Conservation (phyloP, 2,888 invertebrate genomes). For the Teinopalpus imperialis region DNA sequence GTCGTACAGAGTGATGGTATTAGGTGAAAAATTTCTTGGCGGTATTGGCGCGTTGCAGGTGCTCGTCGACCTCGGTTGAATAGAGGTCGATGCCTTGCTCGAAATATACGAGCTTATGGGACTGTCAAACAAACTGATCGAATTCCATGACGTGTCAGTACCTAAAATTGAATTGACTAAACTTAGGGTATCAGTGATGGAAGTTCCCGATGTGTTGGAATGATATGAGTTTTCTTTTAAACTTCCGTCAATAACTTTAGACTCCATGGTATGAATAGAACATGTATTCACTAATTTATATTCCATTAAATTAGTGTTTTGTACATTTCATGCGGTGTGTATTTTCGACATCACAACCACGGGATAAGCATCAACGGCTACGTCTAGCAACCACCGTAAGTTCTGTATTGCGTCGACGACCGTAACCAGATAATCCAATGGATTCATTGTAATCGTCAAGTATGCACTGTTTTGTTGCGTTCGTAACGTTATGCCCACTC, state of each 20-base stretch:
- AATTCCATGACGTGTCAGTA: constrained; percentile 46
- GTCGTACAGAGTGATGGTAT: constrained; percentile 9
- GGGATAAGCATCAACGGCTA: constrained; percentile 62
- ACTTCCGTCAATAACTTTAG: background rate
- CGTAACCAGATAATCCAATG: constrained; percentile 47
- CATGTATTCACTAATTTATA: background rate
- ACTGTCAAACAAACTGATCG: constrained; percentile 1
- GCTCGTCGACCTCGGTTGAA: constrained; percentile 10
- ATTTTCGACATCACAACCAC: constrained; percentile 58
- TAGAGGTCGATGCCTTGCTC: constrained; percentile 3
- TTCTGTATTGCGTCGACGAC: constrained; percentile 54
- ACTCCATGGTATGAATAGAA: background rate
- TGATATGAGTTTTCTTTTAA: background rate
- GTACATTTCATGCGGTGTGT: constrained; percentile 47
- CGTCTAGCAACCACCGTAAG: constrained; percentile 63
- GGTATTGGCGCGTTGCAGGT: background rate
- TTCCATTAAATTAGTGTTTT: constrained; percentile 4
- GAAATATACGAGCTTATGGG: background rate
- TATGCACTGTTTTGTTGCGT: background rate
- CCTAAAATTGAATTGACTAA: constrained; percentile 7
- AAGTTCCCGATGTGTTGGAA: background rate
- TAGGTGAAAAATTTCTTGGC: background rate
- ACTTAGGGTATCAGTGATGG: constrained; percentile 12
- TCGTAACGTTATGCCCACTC: too few relatives aligned
- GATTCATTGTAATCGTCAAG: constrained; percentile 47